Base-by-base conservation (phyloP, 2,797 vertebrate species). In the Babyrousa celebensis region DNA sequence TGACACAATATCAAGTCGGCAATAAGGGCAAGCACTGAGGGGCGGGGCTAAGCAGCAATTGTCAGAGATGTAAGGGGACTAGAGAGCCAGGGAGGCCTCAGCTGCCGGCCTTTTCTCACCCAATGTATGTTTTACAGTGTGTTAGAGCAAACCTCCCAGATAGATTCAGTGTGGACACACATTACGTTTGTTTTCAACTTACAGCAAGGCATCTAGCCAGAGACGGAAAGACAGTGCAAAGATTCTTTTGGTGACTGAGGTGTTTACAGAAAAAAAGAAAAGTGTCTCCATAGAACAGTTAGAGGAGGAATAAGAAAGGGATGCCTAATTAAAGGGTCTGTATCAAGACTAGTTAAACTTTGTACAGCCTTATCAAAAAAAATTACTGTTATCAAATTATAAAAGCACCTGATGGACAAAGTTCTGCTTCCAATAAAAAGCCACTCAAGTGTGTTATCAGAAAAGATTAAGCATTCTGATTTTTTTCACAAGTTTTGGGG, bases 341-440 rank as follows among this genome's bases (percentile, higher is more conserved):
- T 72, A 65, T 23, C 20, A 63, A 71, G 36, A 10, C 6, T 77
- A 40, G 62, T 58, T 85, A 68, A 92, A 52, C 6, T 36, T 85
- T n/a, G n/a, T 58, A 12, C 12, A 52, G 58, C 17, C 88, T 86
- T 43, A 74, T 89, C 36, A 65, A 86, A 43, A 95, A 62, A 36
- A 43, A 20, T 3, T 67, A 0, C 14, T 54, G 40, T 54, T 40
- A 52, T 21, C 27, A 52, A 52, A 21, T 52, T 89, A 29, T 71
- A 85, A 89, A 48, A 79, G 27, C 27, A 83, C 32, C 43, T 23
- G 52, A 91, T 48, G 12, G 70, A 80, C 25, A 84, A 86, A 90
- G 17, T 62, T 82, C 32, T 75, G 16, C 10, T 91, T 94, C 29
- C 80, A n/a, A 40, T 91, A 88, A 65, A 97, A 92, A 68, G 27